Evolutionary conservation across 2,888 invertebrate species (phyloP).

Genomic region (Lycaena phlaeas): DNA sequence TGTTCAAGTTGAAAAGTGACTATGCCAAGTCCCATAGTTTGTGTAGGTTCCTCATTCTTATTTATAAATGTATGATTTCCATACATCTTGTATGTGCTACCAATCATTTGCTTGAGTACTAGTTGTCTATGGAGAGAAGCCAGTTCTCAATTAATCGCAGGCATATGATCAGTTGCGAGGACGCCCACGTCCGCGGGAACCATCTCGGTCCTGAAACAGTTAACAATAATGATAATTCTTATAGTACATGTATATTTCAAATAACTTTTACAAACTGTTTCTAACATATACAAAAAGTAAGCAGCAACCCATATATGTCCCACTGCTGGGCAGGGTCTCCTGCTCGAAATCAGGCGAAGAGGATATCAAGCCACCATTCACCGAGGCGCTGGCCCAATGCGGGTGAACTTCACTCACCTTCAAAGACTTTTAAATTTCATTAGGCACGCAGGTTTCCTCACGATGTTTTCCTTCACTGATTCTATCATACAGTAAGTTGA

Average conservation of each 20-base stretch:
- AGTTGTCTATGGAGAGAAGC: constrained; percentile 72
- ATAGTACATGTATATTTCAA: background rate
- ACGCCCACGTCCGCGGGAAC: constrained; percentile 62
- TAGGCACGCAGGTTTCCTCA: too few relatives aligned
- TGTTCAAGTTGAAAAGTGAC: constrained; percentile 59
- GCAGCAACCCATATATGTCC: too few relatives aligned
- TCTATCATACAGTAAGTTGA: too few relatives aligned
- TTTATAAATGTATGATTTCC: constrained; percentile 38
- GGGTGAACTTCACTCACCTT: too few relatives aligned
- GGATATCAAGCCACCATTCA: too few relatives aligned
- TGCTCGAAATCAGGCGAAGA: too few relatives aligned
- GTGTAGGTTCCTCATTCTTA: constrained; percentile 38
- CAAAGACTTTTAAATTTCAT: too few relatives aligned
- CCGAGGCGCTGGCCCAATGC: too few relatives aligned
- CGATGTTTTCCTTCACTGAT: too few relatives aligned
- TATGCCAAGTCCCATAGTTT: constrained; percentile 35
- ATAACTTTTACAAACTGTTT: too few relatives aligned
- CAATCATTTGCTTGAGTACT: constrained; percentile 61
- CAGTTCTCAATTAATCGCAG: constrained; percentile 56
- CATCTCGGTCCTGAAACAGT: constrained; percentile 52
- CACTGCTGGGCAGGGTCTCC: too few relatives aligned
- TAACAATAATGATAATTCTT: background rate
- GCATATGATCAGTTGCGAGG: constrained; percentile 54
- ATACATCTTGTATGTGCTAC: constrained; percentile 51
- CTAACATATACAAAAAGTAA: too few relatives aligned